Evolutionary conservation across 2,797 vertebrate species (phyloP).

Genomic region (Micrastur ruficollis): DNA sequence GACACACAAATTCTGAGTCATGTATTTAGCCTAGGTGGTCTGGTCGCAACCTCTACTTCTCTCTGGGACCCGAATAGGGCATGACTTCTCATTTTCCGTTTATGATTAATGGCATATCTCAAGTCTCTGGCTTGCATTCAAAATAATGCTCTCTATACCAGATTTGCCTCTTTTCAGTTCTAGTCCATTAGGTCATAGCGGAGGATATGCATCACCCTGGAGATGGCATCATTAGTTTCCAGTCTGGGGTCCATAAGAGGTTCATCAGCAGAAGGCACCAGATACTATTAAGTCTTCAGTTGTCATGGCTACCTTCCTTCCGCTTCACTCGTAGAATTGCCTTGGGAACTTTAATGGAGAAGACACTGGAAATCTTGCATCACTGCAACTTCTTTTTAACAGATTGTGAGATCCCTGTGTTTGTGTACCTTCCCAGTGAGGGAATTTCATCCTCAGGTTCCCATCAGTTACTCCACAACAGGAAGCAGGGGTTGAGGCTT

Average conservation of each 20-base stretch:
- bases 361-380: slow-evolving; percentile 28
- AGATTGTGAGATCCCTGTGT: background rate
- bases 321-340: background rate
- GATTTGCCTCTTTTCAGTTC: background rate
- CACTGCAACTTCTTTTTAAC: background rate
- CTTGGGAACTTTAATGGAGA: slow-evolving; percentile 58
- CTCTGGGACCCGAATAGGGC: background rate
- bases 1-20: background rate
- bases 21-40: background rate
- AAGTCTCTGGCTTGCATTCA: slow-evolving; percentile 2
- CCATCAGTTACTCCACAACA: background rate
- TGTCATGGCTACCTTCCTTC: slow-evolving; percentile 60
- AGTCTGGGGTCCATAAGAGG: background rate
- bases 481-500: background rate
- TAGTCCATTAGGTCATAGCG: background rate
- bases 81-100: background rate
- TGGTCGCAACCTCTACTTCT: background rate
- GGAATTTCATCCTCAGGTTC: background rate
- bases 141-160: background rate
- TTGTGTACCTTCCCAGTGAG: background rate
- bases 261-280: slow-evolving; percentile 39
- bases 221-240: slow-evolving; percentile 41
- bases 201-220: slow-evolving; percentile 12
- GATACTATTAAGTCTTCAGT: slow-evolving; percentile 53
- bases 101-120: background rate